Evolutionary conservation across 1,140 invertebrate genomes (phyloP), one percentile per base, ranked within the genome.

Genomic region (Acromyrmex heyeri): DNA sequence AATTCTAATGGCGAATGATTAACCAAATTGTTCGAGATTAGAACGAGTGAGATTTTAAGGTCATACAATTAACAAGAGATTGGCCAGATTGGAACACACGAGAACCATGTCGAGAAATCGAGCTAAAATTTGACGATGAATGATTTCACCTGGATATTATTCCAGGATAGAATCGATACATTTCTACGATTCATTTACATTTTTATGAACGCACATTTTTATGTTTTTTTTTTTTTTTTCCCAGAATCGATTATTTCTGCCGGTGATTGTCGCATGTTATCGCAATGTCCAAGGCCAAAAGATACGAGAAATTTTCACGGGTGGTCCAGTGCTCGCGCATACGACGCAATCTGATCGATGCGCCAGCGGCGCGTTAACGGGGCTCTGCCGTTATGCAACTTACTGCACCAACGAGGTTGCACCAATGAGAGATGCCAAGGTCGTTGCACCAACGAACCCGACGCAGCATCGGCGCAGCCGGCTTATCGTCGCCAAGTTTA

Each of bases 341-440:
- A 61, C 79, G 79, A 83, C 79, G 79, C 79, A 83, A 83, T 72
- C 79, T 83, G 79, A 83, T 83, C 79, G 79, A 83, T 83, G 69
- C 79, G 38, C 79, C 55, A 27, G 27, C 77, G 79, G 53, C 67
- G 69, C 69, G 69, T 83, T 83, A 83, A 75, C 69, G 79, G 55
- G 67, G 67, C 38, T 34, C 67, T 21, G 64, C 67, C 69, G 79
- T 83, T 83, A 83, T 83, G 79, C 79, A 83, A 83, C 79, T 83
- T 83, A 83, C 79, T 83, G 79, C 79, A 83, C 67, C 79, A 83
- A 75, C 67, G 67, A 83, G 65, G 65, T 69, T 81, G 77, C 77
- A 69, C 77, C 77, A 81, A 81, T 44, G 75, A 62, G 79, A 75
- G 79, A 72, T 75, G 57, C 79, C 79, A 83, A 83, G 79, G 79